A percentile compares a stretch with the other conserved stretches of the same genome.
phyloP scores from a whole-genome alignment of 2,888 invertebrate species.

The Sesamia inferens region DNA sequence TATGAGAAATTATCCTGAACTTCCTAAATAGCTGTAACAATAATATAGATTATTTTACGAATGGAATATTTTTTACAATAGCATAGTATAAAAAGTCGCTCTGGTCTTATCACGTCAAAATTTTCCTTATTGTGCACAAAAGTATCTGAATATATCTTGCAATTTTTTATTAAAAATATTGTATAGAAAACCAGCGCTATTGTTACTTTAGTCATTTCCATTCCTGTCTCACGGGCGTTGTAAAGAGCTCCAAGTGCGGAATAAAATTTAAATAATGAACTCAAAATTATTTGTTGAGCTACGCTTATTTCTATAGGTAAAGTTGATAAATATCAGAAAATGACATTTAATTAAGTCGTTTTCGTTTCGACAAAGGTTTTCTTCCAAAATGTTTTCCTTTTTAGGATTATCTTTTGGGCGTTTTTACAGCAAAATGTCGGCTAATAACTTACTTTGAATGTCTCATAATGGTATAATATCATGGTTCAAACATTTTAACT shows the following conservation, averaged over 20 bases:
- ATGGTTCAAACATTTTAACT: neutral
- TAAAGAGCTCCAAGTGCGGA: slow-evolving; percentile 36
- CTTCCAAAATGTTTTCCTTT: slow-evolving; percentile 5
- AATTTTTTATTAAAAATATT: slow-evolving; percentile 42
- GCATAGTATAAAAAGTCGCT: slow-evolving; percentile 8
- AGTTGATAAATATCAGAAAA: slow-evolving; percentile 50
- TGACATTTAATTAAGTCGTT: slow-evolving; percentile 47
- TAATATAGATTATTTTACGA: slow-evolving; percentile 8
- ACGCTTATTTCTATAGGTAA: slow-evolving; percentile 48
- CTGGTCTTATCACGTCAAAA: slow-evolving; percentile 7
- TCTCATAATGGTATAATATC: neutral
- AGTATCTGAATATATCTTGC: slow-evolving; percentile 21
- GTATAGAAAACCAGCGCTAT: slow-evolving; percentile 42
- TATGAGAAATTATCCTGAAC: neutral
- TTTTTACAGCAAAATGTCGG: slow-evolving; percentile 12
- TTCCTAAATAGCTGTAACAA: slow-evolving; percentile 17
- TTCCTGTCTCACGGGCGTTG: slow-evolving; percentile 33
- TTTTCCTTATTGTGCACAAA: slow-evolving; percentile 30
- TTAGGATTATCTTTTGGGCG: neutral
- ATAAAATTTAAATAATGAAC: slow-evolving; percentile 64
- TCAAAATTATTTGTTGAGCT: slow-evolving; percentile 54
- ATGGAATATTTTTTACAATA: slow-evolving; percentile 5
- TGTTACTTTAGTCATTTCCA: slow-evolving; percentile 55
- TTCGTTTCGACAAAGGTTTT: slow-evolving; percentile 25
- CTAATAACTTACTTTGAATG: slow-evolving; percentile 4